These are phyloP conservation scores for Scotopteryx bipunctaria DNA, from an alignment of 2,888 invertebrate genomes.

Conservation along the genomic window DNA sequence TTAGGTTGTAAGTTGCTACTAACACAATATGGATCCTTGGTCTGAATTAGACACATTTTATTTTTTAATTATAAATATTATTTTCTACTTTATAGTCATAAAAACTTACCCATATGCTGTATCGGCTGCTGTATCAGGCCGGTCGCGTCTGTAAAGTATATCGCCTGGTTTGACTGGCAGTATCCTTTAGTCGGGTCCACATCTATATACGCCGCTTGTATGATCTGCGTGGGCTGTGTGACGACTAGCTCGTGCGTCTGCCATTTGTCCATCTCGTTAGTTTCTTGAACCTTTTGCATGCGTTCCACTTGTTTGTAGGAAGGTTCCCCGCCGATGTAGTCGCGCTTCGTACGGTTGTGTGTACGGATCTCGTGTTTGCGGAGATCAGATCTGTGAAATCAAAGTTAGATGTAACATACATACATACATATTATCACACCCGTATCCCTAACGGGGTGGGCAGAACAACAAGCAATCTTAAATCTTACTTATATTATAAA, in stretches of 20 bases:
- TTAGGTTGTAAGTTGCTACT: too few species aligned
- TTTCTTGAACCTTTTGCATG: constrained; percentile 61
- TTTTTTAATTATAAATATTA: too few species aligned
- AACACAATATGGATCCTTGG: too few species aligned
- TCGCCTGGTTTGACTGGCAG: constrained; percentile 50
- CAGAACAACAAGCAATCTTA: too few species aligned
- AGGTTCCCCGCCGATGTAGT: constrained; percentile 76
- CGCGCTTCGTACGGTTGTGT: constrained; percentile 75
- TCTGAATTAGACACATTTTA: too few species aligned
- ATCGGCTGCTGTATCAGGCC: constrained; percentile 59
- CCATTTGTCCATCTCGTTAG: constrained; percentile 48
- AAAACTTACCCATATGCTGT: constrained; percentile 52
- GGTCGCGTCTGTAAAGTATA: constrained; percentile 67
- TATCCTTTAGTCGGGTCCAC: constrained; percentile 63
- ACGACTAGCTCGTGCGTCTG: constrained; percentile 37
- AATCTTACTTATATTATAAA: too few species aligned
- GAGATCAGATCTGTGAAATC: constrained; percentile 62
- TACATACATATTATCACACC: too few species aligned
- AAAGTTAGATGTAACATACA: not conserved
- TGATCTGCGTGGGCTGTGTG: constrained; percentile 44
- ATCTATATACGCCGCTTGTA: constrained; percentile 62
- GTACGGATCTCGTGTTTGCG: constrained; percentile 76
- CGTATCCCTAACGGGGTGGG: too few species aligned
- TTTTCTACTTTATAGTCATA: too few species aligned
- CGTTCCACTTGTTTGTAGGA: constrained; percentile 73